A percentile compares a stretch with the other conserved stretches of the same genome.
Evolutionary conservation across 2,888 invertebrate genomes (phyloP).

Genomic region (Julus scandinavius): DNA sequence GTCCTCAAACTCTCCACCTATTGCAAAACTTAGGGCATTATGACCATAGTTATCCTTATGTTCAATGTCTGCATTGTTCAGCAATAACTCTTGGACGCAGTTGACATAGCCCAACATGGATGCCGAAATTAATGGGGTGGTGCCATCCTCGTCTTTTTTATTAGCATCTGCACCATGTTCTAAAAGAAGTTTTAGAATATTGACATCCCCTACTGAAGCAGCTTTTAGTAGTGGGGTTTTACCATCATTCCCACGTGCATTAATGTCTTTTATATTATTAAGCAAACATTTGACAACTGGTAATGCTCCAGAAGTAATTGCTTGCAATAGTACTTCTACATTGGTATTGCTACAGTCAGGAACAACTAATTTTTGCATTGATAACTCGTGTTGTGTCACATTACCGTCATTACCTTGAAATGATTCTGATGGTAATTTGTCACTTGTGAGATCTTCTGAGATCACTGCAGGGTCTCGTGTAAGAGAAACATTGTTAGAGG

Average conservation of each 20-base stretch:
- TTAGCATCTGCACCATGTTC: not conserved
- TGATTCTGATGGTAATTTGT: not conserved
- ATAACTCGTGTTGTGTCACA: not conserved
- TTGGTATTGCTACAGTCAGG: not conserved
- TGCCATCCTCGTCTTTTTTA: not conserved
- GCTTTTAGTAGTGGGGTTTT: not conserved
- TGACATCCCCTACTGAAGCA: not conserved
- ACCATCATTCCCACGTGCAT: not conserved
- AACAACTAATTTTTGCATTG: no score
- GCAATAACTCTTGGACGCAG: not conserved
- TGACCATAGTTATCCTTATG: not conserved
- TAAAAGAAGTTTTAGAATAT: not conserved
- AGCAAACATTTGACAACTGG: not conserved
- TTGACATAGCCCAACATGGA: not conserved
- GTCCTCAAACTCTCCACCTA: not conserved
- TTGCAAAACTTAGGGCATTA: not conserved
- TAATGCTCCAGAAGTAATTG: not conserved
- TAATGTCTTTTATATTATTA: not conserved
- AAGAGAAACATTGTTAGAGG: not conserved
- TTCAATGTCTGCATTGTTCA: not conserved
- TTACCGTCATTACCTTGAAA: not conserved
- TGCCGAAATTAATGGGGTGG: not conserved
- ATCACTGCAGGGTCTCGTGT: not conserved
- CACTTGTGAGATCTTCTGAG: not conserved
- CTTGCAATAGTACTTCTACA: not conserved